Percentiles rank a stretch among this genome's conserved stretches.
Evolutionary conservation across 2,888 invertebrate species (phyloP).

Genomic region (Spilosoma lubricipeda): DNA sequence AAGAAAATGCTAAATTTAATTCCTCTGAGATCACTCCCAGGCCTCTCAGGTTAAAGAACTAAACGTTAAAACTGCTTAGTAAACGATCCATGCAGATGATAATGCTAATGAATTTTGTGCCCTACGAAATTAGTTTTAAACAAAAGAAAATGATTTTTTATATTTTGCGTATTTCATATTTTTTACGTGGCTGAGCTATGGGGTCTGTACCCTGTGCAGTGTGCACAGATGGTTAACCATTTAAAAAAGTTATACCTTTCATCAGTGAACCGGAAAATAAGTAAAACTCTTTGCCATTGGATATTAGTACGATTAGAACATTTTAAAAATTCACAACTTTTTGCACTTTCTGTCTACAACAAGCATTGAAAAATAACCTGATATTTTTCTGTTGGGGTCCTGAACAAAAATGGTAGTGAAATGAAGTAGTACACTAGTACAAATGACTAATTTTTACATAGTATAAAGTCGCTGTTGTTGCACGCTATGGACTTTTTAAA

Average conservation of each 20-base stretch:
- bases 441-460: no score
- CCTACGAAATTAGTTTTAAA: conserved; percentile 22
- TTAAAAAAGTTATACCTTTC: conserved; percentile 1
- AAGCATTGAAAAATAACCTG: neutral
- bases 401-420: no score
- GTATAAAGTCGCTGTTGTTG: no score
- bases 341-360: neutral
- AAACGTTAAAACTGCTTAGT: neutral
- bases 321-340: neutral
- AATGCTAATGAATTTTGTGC: conserved; percentile 32
- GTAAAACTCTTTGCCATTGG: neutral
- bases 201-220: neutral
- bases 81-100: conserved; percentile 20
- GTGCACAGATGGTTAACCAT: neutral
- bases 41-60: neutral
- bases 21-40: neutral
- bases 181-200: neutral
- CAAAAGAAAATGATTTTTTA: conserved; percentile 13
- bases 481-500: no score
- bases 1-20: conserved; percentile 7
- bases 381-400: neutral
- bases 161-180: neutral
- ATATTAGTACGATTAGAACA: neutral
- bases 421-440: no score
- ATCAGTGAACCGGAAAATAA: neutral